Evolutionary conservation across 2,888 invertebrate genomes (phyloP).

Genomic region (Rhagium mordax): DNA sequence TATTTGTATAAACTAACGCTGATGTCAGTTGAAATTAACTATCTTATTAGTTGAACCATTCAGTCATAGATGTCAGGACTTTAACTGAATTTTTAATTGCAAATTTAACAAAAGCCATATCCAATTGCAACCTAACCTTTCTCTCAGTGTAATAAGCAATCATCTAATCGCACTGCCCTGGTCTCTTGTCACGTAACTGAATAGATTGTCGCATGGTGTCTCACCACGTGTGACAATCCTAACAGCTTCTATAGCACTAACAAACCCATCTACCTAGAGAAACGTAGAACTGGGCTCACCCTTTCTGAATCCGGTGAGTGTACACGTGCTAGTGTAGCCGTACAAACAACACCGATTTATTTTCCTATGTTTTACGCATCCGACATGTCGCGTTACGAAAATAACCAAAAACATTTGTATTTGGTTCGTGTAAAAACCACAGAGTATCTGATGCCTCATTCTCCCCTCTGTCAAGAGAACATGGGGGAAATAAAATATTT

Average conservation of each 20-base stretch:
- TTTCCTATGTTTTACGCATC: conserved; percentile 1
- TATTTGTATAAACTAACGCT: too few relatives aligned
- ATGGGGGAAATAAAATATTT: too few relatives aligned
- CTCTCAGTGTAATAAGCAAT: too few relatives aligned
- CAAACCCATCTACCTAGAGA: not conserved
- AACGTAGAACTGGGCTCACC: not conserved
- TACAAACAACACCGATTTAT: conserved; percentile 16
- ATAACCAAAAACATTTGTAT: conserved; percentile 21
- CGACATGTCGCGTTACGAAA: not conserved
- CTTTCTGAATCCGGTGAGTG: not conserved
- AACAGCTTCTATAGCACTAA: not conserved
- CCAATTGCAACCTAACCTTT: too few relatives aligned
- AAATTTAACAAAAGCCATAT: too few relatives aligned
- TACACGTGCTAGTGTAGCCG: not conserved
- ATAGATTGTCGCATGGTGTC: not conserved
- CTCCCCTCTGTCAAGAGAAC: not conserved
- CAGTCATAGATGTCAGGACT: too few relatives aligned
- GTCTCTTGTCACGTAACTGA: not conserved
- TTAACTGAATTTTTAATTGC: too few relatives aligned
- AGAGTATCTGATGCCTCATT: not conserved
- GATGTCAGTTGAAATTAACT: too few relatives aligned
- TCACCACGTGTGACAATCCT: not conserved
- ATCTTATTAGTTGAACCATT: too few relatives aligned
- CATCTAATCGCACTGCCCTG: too few relatives aligned
- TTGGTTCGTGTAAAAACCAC: conserved; percentile 18